Base-by-base conservation (phyloP, 2,888 invertebrate species). In the Pterobdella sp. region DNA sequence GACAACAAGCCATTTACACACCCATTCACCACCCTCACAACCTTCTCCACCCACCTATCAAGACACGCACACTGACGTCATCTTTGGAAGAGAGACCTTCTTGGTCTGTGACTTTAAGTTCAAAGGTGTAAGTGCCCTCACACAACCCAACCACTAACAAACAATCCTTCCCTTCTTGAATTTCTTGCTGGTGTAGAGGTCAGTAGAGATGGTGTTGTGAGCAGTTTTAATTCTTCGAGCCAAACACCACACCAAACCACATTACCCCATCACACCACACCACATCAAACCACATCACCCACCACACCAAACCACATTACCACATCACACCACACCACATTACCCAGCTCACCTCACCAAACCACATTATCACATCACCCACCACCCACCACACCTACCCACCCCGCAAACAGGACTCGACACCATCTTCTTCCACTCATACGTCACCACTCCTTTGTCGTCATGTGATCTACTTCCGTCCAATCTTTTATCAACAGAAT, bases 391-490 rank as follows among this genome's bases (percentile, higher is more conserved):
- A 73, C 7, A 4, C 7, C 35, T 34, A 74, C 82, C 78, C 77
- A 84, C 84, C 60, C 94, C 94, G 67, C 92, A 89, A 0, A 94
- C 94, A 42, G 93, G 85, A 37, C 85, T 85, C 29, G 81, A 91
- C 88, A 77, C 88, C 87, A 74, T 89, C 56, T 93, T 75, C 0
- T 87, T 88, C 94, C 94, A 95, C 73, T 87, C 86, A 88, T 92
- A 94, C 72, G 89, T 87, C 0, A 89, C 90, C 73, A 94, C 90
- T 18, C 89, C 89, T 81, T 93, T 88, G 85, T 94, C 94, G 82
- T 94, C 94, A 29, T 88, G 88, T 0, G 94, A 94, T 76, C 87
- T 87, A 0, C 90, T 89, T 0, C 94, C 94, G 84, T 94, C 93
- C 72, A 94, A 85, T 68, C 89, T n/a, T n/a, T n/a, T 87, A 10